Base-by-base conservation (phyloP, 2,113 vertebrate species). In the Etia nguti region DNA sequence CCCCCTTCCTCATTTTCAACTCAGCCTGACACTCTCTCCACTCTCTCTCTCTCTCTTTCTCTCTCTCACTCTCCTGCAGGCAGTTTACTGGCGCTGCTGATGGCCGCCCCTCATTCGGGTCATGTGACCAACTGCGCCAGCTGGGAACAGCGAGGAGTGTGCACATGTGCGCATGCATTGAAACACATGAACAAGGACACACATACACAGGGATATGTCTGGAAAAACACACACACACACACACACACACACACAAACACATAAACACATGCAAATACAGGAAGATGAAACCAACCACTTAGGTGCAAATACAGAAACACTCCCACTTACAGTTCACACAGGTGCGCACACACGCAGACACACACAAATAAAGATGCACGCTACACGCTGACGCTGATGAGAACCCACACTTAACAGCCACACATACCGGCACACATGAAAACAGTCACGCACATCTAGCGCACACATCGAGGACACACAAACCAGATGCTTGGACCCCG, bases 51-150 rank as follows among this genome's bases (percentile, higher is more conserved):
- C 46, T 55, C 54, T 29, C 29, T 29, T n/a, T n/a, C 86, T 82
- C 89, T 83, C 81, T 88, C 85, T 82, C 87, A 81, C 91, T 89
- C 91, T 94, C 93, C 92, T 94, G 90, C 94, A 94, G 95, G 95
- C 94, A 86, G 90, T 95, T 95, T 96, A 92, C 93, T 94, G 94
- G 94, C 91, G 60, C 88, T 90, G 94, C 94, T 95, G 94, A 95
- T 92, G 95, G 89, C 91, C 80, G 92, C 90, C 93, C 94, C 94
- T 92, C 90, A 84, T 75, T 94, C 86, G 15, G 95, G 94, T 96
- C 95, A 96, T 93, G 95, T 96, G 96, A 96, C 93, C 93, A 79
- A 87, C 90, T 91, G 52, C 85, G 84, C 92, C 96, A 96, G 95
- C 94, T 96, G 95, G 94, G 95, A 96, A 93, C 91, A 94, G 93